Evolutionary conservation across 2,797 vertebrate genomes (phyloP), one percentile per base, ranked within the genome.

Genomic region (Brotula barbata): DNA sequence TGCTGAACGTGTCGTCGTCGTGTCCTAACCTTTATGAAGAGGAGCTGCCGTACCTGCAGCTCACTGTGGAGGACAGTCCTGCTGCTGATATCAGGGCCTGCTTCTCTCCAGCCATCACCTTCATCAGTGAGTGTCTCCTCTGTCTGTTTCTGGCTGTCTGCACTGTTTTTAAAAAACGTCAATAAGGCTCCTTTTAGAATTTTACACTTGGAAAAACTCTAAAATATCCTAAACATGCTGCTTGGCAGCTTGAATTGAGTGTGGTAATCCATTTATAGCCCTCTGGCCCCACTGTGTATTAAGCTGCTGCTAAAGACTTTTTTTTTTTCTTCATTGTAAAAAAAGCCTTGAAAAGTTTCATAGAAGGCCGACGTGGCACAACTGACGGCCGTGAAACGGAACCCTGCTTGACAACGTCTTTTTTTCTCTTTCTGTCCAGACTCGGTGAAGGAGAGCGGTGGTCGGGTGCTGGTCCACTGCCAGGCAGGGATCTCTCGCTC

Each of bases 401-500:
- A 4, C 17, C 3, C 11, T 3, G 20, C 19, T 2, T n/a, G 21
- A 58, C 76, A 14, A 80, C 47, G 42, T 31, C 51, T 42, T 7
- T 17, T 25, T 44, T 41, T 50, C 16, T 64, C 65, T 61, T 66
- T 67, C 62, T 33, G 2, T 28, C 16, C 78, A 95, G 94, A 95
- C 68, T 92, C 92, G 0, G 93, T 94, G 84, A 94, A 94, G 84
- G 88, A 87, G 76, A 86, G 80, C 0, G 92, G 93, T 0, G 94
- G 94, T 11, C 89, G 93, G 0, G 93, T 95, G 48, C 80, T 95
- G 67, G 93, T 95, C n/a, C 94, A 95, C 51, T 95, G 94, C 80
- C 94, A 95, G 67, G 94, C 93, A 0, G 94, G 94, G 39, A 93
- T 95, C 85, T 95, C 93, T 0, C 92, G 94, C 63, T 95, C 94